phyloP scores from a whole-genome alignment of 2,888 invertebrate genomes.

The Rotaria socialis region DNA sequence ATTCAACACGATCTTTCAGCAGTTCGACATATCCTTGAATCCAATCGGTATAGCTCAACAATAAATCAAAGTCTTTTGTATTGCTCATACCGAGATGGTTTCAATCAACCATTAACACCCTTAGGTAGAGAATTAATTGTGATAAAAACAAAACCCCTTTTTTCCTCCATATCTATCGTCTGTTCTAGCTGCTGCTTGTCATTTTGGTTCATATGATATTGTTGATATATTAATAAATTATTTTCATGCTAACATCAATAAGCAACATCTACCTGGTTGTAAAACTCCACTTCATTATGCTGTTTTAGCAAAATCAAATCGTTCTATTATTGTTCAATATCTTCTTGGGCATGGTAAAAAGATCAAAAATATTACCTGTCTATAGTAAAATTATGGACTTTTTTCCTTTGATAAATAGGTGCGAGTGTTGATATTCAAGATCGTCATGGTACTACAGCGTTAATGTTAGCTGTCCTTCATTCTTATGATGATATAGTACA shows the following conservation, averaged over 20 bases:
- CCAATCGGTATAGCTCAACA: not conserved
- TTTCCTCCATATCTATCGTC: not conserved
- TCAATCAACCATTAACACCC: not conserved
- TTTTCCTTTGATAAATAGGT: not conserved
- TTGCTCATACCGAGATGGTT: not conserved
- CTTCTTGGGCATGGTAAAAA: not conserved
- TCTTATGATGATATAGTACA: not conserved
- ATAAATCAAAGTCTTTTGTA: not conserved
- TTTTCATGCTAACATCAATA: not conserved
- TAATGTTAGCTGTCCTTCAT: constrained; percentile 24
- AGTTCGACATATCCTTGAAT: constrained; percentile 13
- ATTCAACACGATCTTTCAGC: not conserved
- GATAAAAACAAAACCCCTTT: not conserved
- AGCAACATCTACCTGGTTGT: not conserved
- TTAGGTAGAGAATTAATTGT: not conserved
- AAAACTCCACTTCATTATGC: not conserved
- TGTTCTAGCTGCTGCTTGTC: not conserved
- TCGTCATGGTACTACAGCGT: not conserved
- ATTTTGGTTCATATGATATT: constrained; percentile 10
- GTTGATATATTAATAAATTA: constrained; percentile 2
- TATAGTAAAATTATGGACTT: not conserved
- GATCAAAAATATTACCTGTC: not conserved
- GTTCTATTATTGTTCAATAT: not conserved
- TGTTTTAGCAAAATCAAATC: not conserved
- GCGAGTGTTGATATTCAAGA: not conserved